Percentiles rank a stretch among this genome's conserved stretches.
These are phyloP conservation scores for Xyrauchen texanus DNA, from an alignment of 2,113 vertebrate species.

Conservation along the genomic window DNA sequence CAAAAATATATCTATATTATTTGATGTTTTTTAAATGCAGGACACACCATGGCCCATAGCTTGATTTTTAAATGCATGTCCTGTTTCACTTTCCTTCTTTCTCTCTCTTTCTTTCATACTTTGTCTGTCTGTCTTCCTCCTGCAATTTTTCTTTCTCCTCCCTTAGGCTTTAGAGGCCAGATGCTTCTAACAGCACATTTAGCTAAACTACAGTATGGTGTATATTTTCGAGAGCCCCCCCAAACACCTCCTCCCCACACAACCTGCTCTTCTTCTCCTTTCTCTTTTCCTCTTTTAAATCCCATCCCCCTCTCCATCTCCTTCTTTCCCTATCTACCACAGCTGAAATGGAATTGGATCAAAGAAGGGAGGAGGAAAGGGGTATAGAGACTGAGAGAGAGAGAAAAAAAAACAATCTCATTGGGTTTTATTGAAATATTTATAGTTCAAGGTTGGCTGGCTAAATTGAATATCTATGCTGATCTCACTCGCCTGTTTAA, in stretches of 20 bases:
- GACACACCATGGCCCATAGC: slow-evolving; percentile 77
- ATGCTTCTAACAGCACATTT: slow-evolving; percentile 96
- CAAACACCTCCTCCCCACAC: slow-evolving; percentile 47
- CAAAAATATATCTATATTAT: slow-evolving; percentile 81
- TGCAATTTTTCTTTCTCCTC: slow-evolving; percentile 54
- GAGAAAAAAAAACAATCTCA: slow-evolving; percentile 84
- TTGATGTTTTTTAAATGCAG: slow-evolving; percentile 89
- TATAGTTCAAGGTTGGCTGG: slow-evolving; percentile 99
- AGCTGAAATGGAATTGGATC: slow-evolving; percentile 97
- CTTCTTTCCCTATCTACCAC: slow-evolving; percentile 81
- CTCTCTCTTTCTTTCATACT: slow-evolving; percentile 22
- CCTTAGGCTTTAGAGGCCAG: slow-evolving; percentile 86
- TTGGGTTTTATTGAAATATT: slow-evolving; percentile 99
- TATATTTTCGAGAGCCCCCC: slow-evolving; percentile 78
- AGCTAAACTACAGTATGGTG: slow-evolving; percentile 91
- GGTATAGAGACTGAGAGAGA: slow-evolving; percentile 68
- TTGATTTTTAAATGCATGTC: slow-evolving; percentile 81
- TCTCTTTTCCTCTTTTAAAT: slow-evolving; percentile 83
- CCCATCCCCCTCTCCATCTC: slow-evolving; percentile 78
- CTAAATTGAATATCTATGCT: slow-evolving; percentile 99
- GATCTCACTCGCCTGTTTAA: slow-evolving; percentile 99
- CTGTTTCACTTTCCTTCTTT: slow-evolving; percentile 71
- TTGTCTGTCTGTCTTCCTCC: slow-evolving; percentile 8
- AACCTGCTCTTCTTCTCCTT: slow-evolving; percentile 75
- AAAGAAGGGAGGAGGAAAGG: slow-evolving; percentile 82